A percentile compares a stretch with the other conserved stretches of the same genome.
Evolutionary conservation across 2,113 vertebrate species (phyloP).

Genomic region (Amphiprion ocellaris): DNA sequence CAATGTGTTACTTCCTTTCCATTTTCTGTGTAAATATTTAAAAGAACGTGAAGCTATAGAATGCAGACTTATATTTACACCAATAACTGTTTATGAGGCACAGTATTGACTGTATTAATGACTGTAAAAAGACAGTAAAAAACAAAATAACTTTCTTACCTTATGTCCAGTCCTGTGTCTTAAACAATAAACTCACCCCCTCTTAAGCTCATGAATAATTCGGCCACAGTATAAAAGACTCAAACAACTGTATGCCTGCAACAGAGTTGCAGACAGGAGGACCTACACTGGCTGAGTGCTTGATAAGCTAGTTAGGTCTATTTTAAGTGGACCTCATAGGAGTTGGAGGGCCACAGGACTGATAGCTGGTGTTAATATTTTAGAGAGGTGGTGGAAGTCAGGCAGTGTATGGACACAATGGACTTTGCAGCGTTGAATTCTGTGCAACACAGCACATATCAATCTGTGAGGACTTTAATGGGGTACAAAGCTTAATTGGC

Average conservation of each 20-base stretch:
- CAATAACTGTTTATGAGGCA: neutral
- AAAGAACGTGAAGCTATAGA: slow-evolving; percentile 5
- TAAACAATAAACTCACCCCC: slow-evolving; percentile 23
- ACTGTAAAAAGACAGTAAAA: too few species aligned
- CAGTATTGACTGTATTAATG: neutral
- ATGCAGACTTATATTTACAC: neutral
- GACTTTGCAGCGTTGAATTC: slow-evolving; percentile 19
- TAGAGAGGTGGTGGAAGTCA: slow-evolving; percentile 26
- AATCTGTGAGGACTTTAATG: slow-evolving; percentile 63
- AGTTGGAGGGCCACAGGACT: slow-evolving; percentile 37
- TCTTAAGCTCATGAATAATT: slow-evolving; percentile 58
- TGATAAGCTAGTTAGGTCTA: neutral
- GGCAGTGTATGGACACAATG: slow-evolving; percentile 22
- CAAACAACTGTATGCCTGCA: slow-evolving; percentile 32
- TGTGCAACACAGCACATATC: slow-evolving; percentile 57
- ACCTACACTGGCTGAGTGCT: slow-evolving; percentile 12
- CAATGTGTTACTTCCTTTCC: neutral
- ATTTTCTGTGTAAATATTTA: slow-evolving; percentile 15
- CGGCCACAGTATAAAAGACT: slow-evolving; percentile 34
- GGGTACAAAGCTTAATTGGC: slow-evolving; percentile 72
- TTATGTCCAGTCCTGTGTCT: neutral
- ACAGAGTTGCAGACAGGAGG: slow-evolving; percentile 14
- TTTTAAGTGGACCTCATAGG: slow-evolving; percentile 71
- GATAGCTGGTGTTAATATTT: slow-evolving; percentile 69
- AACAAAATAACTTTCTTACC: neutral